These are phyloP conservation scores for Thaleichthys pacificus DNA, from an alignment of 2,797 vertebrate genomes.

Conservation along the genomic window DNA sequence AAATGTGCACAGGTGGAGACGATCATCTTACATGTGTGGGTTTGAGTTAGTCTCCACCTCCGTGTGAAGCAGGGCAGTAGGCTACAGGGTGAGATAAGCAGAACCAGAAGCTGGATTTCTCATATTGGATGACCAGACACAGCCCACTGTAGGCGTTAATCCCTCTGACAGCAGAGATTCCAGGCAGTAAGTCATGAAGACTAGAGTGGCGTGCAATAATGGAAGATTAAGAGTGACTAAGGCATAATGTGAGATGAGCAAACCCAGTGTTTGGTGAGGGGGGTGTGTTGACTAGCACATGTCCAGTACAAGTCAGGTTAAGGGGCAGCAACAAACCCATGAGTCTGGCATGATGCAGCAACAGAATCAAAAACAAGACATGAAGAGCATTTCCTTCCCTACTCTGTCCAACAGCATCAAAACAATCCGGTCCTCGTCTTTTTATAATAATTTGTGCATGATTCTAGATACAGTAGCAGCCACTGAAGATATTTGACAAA, in stretches of 20 bases:
- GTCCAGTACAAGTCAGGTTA: slow-evolving; percentile 22
- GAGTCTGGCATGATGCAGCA: slow-evolving; percentile 29
- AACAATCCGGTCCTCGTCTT: slow-evolving; percentile 34
- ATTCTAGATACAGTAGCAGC: slow-evolving; percentile 72
- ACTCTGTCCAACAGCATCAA: slow-evolving; percentile 44
- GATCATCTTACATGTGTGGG: too few relatives aligned
- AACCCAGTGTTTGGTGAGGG: slow-evolving; percentile 22
- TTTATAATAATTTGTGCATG: slow-evolving; percentile 53
- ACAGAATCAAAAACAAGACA: slow-evolving; percentile 28
- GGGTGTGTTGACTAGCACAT: slow-evolving; percentile 3
- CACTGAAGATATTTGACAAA: slow-evolving; percentile 59
- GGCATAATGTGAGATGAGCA: slow-evolving; percentile 6
- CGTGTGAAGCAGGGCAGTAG: neutral
- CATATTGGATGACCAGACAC: too few relatives aligned
- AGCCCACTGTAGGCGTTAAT: too few relatives aligned
- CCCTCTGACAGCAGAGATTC: neutral
- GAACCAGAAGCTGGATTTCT: neutral
- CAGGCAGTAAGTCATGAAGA: neutral
- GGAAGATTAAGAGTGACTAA: slow-evolving; percentile 8
- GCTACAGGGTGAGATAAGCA: neutral
- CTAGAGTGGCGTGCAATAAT: slow-evolving; percentile 20
- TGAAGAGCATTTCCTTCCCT: slow-evolving; percentile 18
- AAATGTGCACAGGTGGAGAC: too few relatives aligned
- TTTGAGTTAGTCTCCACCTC: neutral
- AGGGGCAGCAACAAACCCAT: slow-evolving; percentile 17